Base-by-base conservation (phyloP, 2,113 vertebrate genomes). In the Pimephales promelas region DNA sequence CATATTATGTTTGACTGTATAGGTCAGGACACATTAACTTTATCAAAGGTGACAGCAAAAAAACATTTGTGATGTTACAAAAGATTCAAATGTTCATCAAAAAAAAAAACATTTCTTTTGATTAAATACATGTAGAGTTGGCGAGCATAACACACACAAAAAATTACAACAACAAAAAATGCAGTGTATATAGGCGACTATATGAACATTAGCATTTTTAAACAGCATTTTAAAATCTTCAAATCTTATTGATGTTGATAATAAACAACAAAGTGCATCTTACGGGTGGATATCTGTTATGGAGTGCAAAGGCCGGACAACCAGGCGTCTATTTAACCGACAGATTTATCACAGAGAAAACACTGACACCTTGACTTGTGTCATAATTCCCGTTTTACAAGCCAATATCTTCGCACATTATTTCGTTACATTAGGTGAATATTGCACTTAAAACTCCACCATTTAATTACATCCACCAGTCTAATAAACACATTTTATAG, bases 401-500 rank as follows among this genome's bases (percentile, higher is more conserved):
- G 95, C 95, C 94, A 94, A 95, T 96, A 97, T 96, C 95, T 95
- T 92, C 95, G 92, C 94, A 94, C 92, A 92, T 96, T 97, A 95
- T 96, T 95, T 96, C 96, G 95, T 91, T 94, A 94, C 95, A 96
- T 97, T 96, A 97, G 96, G 92, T 94, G 96, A 97, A 96, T 96
- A 96, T 94, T 95, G 95, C 96, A 96, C 97, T 95, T 97, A 96
- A 96, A 96, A 97, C 94, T 96, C 95, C 90, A 94, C 96, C 96
- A 94, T 97, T 97, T 97, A 96, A 98, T 97, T 97, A 96, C 96
- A 97, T 97, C 97, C 95, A 96, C 96, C 96, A 94, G 94, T 94
- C 94, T 94, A 95, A 98, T 99, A 99, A 99, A 99, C 96, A 97
- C 92, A 91, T 94, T 99, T 98, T 98, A 99, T 95, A 90, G 93